Percentiles rank a stretch among this genome's conserved stretches.
Conservation (phyloP, 2,113 vertebrate species). For the Lathamus discolor region DNA sequence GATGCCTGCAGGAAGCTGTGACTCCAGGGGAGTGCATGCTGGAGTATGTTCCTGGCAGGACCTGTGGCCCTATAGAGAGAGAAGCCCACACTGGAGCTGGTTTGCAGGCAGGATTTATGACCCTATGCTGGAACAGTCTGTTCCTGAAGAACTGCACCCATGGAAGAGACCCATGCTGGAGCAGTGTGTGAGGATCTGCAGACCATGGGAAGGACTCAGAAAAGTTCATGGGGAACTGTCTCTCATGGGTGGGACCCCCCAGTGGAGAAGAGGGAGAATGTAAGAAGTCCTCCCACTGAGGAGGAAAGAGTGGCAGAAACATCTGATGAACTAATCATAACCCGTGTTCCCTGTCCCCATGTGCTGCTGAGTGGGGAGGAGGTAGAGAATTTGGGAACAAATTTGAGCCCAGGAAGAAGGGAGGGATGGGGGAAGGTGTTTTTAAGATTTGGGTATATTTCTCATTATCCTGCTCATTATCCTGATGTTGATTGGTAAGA, state of each 20-base stretch:
- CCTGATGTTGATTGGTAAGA: background rate
- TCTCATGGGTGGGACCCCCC: fast-evolving
- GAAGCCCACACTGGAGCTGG: background rate
- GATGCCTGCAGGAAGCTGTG: background rate
- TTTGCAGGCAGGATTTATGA: background rate
- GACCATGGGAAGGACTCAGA: background rate
- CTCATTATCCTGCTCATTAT: background rate
- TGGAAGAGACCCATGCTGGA: background rate
- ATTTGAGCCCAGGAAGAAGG: background rate
- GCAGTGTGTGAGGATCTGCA: background rate
- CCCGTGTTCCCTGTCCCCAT: fast-evolving
- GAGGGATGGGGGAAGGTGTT: fast-evolving
- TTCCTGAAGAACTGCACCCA: background rate
- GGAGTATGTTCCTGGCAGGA: background rate
- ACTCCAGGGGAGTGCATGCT: background rate
- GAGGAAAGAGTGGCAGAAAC: background rate
- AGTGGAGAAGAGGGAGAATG: fast-evolving
- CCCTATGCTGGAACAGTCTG: background rate
- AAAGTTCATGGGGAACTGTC: background rate
- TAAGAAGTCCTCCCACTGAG: background rate
- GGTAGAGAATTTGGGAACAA: background rate
- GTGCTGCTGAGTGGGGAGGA: background rate
- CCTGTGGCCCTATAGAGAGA: background rate
- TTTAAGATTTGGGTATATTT: background rate
- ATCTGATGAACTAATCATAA: background rate